Conservation (phyloP, 2,888 invertebrate genomes). For the Phymatocera aterrima region DNA sequence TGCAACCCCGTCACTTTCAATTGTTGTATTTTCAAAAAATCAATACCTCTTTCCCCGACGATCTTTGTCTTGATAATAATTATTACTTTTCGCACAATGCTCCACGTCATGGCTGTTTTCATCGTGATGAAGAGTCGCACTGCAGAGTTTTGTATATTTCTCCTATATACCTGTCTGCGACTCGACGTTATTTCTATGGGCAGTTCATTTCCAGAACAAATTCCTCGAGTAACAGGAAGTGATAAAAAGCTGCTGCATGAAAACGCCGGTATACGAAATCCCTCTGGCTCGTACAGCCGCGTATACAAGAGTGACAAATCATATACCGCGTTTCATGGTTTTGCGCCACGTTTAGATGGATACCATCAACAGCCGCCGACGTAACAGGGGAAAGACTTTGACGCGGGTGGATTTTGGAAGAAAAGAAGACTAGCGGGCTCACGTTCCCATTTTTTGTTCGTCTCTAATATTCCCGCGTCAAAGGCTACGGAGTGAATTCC, state of each 20-base stretch:
- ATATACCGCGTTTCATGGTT: background rate
- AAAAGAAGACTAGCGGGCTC: background rate
- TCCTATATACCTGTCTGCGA: background rate
- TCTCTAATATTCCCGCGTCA: background rate
- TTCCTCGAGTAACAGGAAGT: background rate
- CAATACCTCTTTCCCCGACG: background rate
- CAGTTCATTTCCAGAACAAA: background rate
- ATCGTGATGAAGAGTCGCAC: background rate
- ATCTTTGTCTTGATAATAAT: conserved; percentile 1
- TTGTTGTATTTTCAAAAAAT: background rate
- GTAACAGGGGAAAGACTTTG: background rate
- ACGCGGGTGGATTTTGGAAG: background rate
- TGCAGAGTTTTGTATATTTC: background rate
- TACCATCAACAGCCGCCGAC: conserved; percentile 6
- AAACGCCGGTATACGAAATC: background rate
- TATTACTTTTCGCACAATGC: background rate
- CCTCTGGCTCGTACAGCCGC: background rate
- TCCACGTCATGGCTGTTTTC: background rate
- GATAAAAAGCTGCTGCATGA: conserved; percentile 6
- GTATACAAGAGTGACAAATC: background rate
- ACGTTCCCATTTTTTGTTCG: conserved; percentile 13
- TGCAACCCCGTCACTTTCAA: background rate
- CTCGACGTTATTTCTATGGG: background rate
- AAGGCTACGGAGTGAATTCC: conserved; percentile 17
- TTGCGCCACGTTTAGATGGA: background rate